Evolutionary conservation across 30 jellyfish, hydroid and myxozoan genomes (phyloP).

Genomic region (Clytia hemisphaerica): DNA sequence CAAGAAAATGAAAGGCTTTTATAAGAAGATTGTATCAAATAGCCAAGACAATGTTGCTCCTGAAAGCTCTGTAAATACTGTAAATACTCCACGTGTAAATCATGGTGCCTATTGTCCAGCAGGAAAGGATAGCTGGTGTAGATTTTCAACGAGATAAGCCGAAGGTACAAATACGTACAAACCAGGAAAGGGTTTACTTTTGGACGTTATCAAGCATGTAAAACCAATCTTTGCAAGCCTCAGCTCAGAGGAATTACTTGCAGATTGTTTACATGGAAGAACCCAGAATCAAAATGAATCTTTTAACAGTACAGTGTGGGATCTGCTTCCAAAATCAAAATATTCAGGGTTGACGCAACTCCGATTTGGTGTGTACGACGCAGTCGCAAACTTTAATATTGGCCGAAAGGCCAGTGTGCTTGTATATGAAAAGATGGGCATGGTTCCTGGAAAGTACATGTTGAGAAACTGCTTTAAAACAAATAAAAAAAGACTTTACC

Average conservation of each 20-base stretch:
- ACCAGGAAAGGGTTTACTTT: conserved; percentile 3
- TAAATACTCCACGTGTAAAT: no score
- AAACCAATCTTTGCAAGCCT: conserved; percentile 15
- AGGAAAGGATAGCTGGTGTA: conserved; percentile 24
- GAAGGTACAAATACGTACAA: background rate
- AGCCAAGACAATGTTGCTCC: no score
- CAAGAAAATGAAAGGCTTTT: no score
- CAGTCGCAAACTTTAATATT: conserved; percentile 35
- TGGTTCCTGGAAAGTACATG: conserved; percentile 14
- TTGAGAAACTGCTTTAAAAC: conserved; percentile 5
- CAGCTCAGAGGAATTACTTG: conserved; percentile 21
- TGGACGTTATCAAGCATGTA: conserved; percentile 3
- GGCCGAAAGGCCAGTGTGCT: conserved; percentile 23
- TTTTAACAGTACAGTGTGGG: conserved; percentile 24
- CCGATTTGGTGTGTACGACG: conserved; percentile 28
- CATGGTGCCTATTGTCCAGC: background rate
- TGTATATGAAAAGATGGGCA: conserved; percentile 9
- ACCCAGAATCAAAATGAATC: conserved; percentile 33
- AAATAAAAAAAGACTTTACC: conserved; percentile 10
- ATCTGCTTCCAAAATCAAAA: conserved; percentile 6
- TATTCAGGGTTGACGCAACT: background rate
- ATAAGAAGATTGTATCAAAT: no score
- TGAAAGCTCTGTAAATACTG: no score
- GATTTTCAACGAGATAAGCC: no score
- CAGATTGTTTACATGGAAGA: conserved; percentile 23